These are phyloP conservation scores for Corvus moneduloides DNA, from an alignment of 2,113 vertebrate species.

Conservation along the genomic window DNA sequence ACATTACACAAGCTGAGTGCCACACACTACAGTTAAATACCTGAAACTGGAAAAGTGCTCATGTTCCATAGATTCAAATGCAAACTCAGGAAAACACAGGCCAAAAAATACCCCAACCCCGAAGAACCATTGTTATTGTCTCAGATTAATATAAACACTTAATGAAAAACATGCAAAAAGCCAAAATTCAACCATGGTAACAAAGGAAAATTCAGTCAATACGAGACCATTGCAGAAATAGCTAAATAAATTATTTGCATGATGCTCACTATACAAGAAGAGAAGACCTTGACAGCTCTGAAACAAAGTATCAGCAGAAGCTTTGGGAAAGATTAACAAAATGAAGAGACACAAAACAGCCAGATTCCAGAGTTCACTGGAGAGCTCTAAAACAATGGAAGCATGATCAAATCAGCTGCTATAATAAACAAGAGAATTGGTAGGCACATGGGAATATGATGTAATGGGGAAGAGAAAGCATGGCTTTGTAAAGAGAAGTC, in stretches of 20 bases:
- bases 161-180: not conserved
- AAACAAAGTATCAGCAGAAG: not conserved
- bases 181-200: not conserved
- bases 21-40: not conserved
- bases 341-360: not conserved
- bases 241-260: not conserved
- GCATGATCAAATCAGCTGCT: constrained; percentile 16
- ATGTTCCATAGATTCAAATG: not conserved
- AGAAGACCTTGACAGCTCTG: not conserved
- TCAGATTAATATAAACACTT: not conserved
- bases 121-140: not conserved
- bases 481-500: constrained; percentile 4
- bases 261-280: not conserved
- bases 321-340: not conserved
- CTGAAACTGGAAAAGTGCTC: not conserved
- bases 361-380: not conserved
- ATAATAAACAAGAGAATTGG: constrained; percentile 28
- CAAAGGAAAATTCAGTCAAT: not conserved
- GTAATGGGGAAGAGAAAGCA: constrained; percentile 6
- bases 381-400: constrained; percentile 27
- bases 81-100: not conserved
- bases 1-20: not conserved
- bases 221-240: not conserved
- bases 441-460: not conserved
- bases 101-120: not conserved